Conservation (phyloP, 2,888 invertebrate genomes). For the Yponomeuta evonymella region DNA sequence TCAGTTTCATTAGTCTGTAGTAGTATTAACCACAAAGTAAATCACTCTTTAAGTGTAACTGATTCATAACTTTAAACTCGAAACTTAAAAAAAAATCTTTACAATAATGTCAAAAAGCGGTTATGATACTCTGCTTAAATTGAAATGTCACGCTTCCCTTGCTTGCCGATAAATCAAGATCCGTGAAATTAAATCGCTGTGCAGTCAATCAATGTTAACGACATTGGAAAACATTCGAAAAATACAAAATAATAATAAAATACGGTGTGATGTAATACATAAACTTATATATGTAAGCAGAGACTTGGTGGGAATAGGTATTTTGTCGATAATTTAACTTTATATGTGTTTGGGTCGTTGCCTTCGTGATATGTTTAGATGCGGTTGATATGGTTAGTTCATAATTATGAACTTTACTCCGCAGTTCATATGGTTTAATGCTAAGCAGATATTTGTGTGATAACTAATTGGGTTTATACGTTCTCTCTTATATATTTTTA, state of each 20-base stretch:
- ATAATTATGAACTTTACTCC: too few species aligned
- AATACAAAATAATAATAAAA: neutral
- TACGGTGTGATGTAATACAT: neutral
- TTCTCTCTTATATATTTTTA: too few species aligned
- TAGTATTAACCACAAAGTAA: too few species aligned
- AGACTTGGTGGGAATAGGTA: neutral
- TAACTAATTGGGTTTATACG: too few species aligned
- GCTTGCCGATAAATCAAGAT: constrained; percentile 14
- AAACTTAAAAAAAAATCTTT: neutral
- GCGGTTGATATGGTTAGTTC: too few species aligned
- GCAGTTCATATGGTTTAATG: too few species aligned
- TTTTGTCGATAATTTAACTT: neutral
- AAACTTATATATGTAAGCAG: neutral
- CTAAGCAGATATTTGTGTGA: too few species aligned
- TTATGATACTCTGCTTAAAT: neutral
- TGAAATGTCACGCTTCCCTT: constrained; percentile 1
- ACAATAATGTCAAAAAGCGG: neutral
- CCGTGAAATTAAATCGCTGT: constrained; percentile 18
- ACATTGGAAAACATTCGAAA: neutral
- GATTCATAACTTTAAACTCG: too few species aligned
- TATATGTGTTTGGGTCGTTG: too few species aligned
- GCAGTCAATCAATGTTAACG: constrained; percentile 10
- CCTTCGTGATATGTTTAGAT: too few species aligned
- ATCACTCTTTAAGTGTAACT: too few species aligned
- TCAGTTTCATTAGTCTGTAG: too few species aligned